Base-by-base conservation (phyloP, 2,888 invertebrate species). In the Epinotia nisella region DNA sequence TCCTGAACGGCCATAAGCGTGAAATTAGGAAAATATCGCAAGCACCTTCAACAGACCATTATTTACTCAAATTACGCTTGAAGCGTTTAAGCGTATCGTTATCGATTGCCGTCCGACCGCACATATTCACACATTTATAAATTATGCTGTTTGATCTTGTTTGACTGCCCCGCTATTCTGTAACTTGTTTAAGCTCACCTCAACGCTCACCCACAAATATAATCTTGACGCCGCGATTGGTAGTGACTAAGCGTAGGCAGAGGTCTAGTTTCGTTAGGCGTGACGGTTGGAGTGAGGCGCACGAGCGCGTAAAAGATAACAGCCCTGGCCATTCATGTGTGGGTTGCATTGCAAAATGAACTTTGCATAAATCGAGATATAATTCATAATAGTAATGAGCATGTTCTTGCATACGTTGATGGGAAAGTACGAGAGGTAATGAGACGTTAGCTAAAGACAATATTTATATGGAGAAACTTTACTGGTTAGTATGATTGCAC, bases 381-480 rank as follows among this genome's bases (percentile, higher is more conserved):
- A 58, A 15, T 13, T 29, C 29, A 58, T 29, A 21, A 29, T 29
- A 21, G 29, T 15, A 56, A 15, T 56, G 3, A 49, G 49, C 35
- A 9, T 35, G 9, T n/a, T 49, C 49, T 49, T 49, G 5, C n/a
- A 35, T 35, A 49, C 29, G n/a, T 4, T 15, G 35, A 15, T 19
- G 53, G 35, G 64, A 64, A 64, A 53, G 24, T 45, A 15, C 13
- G n/a, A 13, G 19, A 15, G 51, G 17, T 53, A 19, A 55, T 65
- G 17, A 35, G 19, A 39, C 65, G 35, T 65, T 55, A 65, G 64
- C 53, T 39, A 17, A 65, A 65, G 39, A 65, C 39, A 65, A 65
- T 65, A 65, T 65, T 65, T 53, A 65, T 19, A 10, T 17, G 65
- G 17, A 65, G 64, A 65, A 65, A 65, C 35, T 65, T 49, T 19